These are phyloP conservation scores for Coenonympha arcania DNA, from an alignment of 2,888 invertebrate species.

Conservation along the genomic window DNA sequence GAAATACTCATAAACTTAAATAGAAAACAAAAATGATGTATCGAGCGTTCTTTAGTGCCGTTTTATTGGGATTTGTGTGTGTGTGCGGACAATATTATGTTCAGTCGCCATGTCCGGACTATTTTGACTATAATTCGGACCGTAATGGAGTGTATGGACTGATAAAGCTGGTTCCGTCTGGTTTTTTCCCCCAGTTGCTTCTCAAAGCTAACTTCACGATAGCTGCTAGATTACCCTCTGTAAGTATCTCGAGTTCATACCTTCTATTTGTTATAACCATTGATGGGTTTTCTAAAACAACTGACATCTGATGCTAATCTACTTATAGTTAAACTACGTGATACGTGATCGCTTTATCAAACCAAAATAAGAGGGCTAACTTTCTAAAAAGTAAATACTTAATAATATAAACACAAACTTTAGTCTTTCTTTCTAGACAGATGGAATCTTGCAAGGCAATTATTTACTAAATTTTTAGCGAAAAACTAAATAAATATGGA, in stretches of 20 bases:
- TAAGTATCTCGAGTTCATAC: slow-evolving; percentile 6
- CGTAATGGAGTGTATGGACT: slow-evolving; percentile 41
- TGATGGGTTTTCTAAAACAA: no score
- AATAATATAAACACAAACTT: no score
- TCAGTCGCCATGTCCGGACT: slow-evolving; percentile 50
- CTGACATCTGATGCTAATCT: no score
- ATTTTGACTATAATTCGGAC: slow-evolving; percentile 49
- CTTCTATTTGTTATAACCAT: neutral
- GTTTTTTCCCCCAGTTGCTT: slow-evolving; percentile 37
- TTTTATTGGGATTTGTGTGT: slow-evolving; percentile 35
- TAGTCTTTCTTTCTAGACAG: no score
- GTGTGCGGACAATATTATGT: slow-evolving; percentile 39
- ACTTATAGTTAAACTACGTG: no score
- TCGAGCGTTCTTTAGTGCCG: slow-evolving; percentile 31
- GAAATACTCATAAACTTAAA: no score
- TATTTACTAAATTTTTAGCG: no score
- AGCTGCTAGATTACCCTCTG: slow-evolving; percentile 33
- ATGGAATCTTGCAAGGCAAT: no score
- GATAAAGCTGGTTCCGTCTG: slow-evolving; percentile 39
- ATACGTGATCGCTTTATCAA: no score
- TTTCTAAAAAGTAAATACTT: no score
- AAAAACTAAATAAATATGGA: no score
- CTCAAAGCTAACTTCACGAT: slow-evolving; percentile 48
- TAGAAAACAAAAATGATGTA: slow-evolving; percentile 30
- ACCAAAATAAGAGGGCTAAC: no score